A percentile compares a stretch with the other conserved stretches of the same genome.
Evolutionary conservation across 2,113 vertebrate species (phyloP).

Genomic region (Gobius niger): DNA sequence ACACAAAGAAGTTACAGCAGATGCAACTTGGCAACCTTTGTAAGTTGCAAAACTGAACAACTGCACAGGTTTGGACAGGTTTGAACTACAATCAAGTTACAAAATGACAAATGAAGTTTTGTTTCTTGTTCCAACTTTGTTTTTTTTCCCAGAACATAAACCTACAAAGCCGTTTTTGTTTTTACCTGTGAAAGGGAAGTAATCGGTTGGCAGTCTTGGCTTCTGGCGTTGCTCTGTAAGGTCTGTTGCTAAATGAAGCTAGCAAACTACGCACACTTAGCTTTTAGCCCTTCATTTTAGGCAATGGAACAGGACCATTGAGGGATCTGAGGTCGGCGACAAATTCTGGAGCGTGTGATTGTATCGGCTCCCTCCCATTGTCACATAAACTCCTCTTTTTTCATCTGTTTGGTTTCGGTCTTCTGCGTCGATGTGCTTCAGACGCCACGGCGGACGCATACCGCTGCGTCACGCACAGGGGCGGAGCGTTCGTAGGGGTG

Average conservation of each 20-base stretch:
- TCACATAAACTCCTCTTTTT: neutral
- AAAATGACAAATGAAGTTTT: neutral
- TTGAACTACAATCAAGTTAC: neutral
- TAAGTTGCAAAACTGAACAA: neutral
- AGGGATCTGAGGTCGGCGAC: conserved; percentile 1
- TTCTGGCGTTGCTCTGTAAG: conserved; percentile 7
- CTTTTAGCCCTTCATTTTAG: conserved; percentile 8
- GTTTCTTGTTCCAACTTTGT: neutral
- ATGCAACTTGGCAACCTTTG: neutral
- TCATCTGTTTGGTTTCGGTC: conserved; percentile 6
- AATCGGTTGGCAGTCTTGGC: conserved; percentile 23
- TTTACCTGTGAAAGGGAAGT: conserved; percentile 25
- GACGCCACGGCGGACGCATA: conserved; percentile 31
- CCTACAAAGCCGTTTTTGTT: neutral
- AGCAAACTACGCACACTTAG: conserved; percentile 26
- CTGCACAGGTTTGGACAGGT: neutral
- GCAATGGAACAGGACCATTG: neutral
- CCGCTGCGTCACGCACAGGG: conserved; percentile 19
- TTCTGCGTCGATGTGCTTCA: conserved; percentile 38
- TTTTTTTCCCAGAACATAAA: neutral
- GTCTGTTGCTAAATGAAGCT: conserved; percentile 19
- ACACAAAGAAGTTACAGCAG: neutral
- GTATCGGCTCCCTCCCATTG: neutral
- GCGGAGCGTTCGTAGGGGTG: conserved; percentile 9
- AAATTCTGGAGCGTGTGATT: neutral